Base-by-base conservation (phyloP, 2,113 vertebrate species). In the Gavialis gangeticus region DNA sequence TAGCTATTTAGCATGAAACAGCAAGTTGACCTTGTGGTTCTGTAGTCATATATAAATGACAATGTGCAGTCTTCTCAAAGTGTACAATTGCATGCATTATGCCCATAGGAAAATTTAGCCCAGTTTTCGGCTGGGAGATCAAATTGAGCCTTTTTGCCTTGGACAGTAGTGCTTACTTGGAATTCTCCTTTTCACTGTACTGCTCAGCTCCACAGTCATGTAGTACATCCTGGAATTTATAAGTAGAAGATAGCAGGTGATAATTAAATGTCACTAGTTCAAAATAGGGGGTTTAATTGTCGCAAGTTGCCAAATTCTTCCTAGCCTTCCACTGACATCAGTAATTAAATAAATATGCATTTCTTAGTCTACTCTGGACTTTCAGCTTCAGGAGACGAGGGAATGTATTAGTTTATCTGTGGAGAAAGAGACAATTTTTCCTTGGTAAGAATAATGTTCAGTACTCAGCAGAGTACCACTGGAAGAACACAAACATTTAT, bases 401-500 rank as follows among this genome's bases (percentile, higher is more conserved):
- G 78, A n/a, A 62, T 34, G 37, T 46, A 46, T 46, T 46, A 46
- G 2, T 12, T 27, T 62, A 78, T 11, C 4, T 17, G 37, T 5
- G 19, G 0, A 91, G 12, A 75, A 34, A 77, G 28, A 85, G 11
- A 79, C 17, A 34, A 67, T 13, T 63, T 69, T 27, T 62, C 4
- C 62, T 57, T 55, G 27, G 54, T 71, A 67, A 4, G 11, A 57
- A 54, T 16, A 69, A 4, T 67, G 46, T 19, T 0, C 0, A 8
- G 63, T 2, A 5, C 10, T 24, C 34, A 46, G 34, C 12, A 19
- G 8, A 4, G 1, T 11, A 58, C 10, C n/a, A 81, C 6, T 10
- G n/a, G 0, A 0, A 62, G 18, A 21, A 37, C 0, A 0, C 66
- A 76, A 73, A 11, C 28, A 67, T 67, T n/a, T 67, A 67, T 17